Evolutionary conservation across 2,113 vertebrate species (phyloP), one percentile per base, ranked within the genome.

Genomic region (Callionymus lyra): DNA sequence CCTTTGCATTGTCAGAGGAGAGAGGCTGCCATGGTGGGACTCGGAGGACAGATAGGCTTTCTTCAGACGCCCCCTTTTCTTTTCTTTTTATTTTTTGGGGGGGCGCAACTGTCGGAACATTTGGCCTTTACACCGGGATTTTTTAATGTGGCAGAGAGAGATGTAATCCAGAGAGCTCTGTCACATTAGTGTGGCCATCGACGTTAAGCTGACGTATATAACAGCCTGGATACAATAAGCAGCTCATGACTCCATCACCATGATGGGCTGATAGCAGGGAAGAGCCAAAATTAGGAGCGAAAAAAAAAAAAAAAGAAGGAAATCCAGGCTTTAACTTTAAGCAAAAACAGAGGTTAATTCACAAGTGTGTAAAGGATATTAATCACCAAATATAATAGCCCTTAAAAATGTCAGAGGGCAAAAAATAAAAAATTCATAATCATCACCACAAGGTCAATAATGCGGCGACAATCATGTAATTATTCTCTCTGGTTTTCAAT

Each of bases 151-250:
- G 38, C 14, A 51, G 43, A 65, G 33, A 60, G 42, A 68, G 67
- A 65, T 53, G 68, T 71, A 60, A 67, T 48, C 49, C 44, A 14
- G 59, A 48, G 57, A 59, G 59, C 52, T 53, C 59, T 54, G 67
- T 54, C 65, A 69, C 50, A 75, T 68, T 77, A 72, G 49, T 34
- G 47, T 53, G 57, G 44, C 48, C 52, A 42, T 72, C 68, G 74
- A 43, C 40, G 59, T 64, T 68, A 74, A 72, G 63, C 52, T 63
- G 74, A 76, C 72, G 56, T 39, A 48, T 36, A 34, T 15, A 57
- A 50, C 50, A 59, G 57, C 38, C 38, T 51, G 6, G 41, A 59
- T 53, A 47, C 56, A 72, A 59, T 47, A 69, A 56, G 43, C 41
- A 63, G 55, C 47, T 57, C 41, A 49, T 34, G 49, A 56, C 55